Evolutionary conservation across 2,888 invertebrate genomes (phyloP), one percentile per base, ranked within the genome.

Genomic region (Apantesis nais): DNA sequence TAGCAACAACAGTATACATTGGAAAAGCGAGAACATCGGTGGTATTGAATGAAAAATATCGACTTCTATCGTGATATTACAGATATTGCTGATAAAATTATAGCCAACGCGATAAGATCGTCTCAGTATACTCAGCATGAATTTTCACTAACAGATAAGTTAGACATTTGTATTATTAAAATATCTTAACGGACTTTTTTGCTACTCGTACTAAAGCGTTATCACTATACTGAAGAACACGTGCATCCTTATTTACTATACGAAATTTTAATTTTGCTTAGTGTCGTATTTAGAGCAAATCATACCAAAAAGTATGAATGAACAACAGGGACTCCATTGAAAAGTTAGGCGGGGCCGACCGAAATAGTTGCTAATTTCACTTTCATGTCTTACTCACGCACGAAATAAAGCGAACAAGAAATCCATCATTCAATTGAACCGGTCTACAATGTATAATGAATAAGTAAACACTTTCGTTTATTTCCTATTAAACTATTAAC

Each of bases 341-440:
- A n/a, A 60, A 61, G 11, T 16, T 37, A 75, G 72, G 74, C 61
- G 72, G 29, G 69, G 70, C 71, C 78, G 83, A 80, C 80, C 85
- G 81, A 83, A 83, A 84, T 83, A 83, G 74, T 80, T 83, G 86
- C 86, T 87, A 88, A 89, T 88, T 86, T 89, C 88, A 87, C 83
- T 89, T 88, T 88, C 86, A 75, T 82, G 78, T 74, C 70, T 71
- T 72, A 72, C 67, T 66, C 67, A 68, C 72, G 52, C 64, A 64
- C 75, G 72, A 73, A 75, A 79, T 81, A 79, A 79, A 85, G 72
- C 74, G 75, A 75, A 79, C 61, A 39, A 52, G 29, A 44, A 52
- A 39, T 68, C 48, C 70, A 75, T 74, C 76, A 76, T 76, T 78
- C 69, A 82, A 73, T 74, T 67, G 64, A 81, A 80, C 79, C 76